Evolutionary conservation across 2,113 vertebrate species (phyloP).

Genomic region (Nibea albiflora): DNA sequence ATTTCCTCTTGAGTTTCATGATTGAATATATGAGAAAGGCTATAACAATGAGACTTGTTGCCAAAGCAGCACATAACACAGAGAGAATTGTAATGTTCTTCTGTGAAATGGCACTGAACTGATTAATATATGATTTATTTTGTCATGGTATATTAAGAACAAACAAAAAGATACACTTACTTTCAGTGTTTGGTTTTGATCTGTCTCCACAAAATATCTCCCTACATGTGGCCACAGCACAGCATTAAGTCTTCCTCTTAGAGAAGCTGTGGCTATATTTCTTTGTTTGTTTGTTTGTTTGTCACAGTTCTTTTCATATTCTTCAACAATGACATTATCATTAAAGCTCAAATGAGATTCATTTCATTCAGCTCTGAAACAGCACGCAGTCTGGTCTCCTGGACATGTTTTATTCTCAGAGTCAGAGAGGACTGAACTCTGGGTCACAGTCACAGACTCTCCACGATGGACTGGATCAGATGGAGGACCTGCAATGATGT

Average conservation of each 20-base stretch:
- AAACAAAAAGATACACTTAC: background rate
- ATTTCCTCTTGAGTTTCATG: background rate
- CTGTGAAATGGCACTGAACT: slow-evolving; percentile 1
- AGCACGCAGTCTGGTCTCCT: slow-evolving; percentile 3
- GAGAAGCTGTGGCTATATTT: too few relatives aligned
- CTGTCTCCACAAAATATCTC: slow-evolving; percentile 22
- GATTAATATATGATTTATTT: background rate
- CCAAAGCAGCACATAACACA: slow-evolving; percentile 38
- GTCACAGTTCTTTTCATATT: too few relatives aligned
- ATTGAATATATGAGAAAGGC: slow-evolving; percentile 28
- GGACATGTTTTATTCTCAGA: slow-evolving; percentile 22
- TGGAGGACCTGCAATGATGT: background rate
- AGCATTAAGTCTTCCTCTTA: slow-evolving; percentile 16
- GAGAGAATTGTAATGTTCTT: background rate
- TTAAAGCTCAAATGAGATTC: background rate
- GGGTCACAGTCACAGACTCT: slow-evolving; percentile 23
- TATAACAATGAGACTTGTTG: slow-evolving; percentile 22
- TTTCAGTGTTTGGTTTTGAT: background rate
- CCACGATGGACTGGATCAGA: slow-evolving; percentile 11
- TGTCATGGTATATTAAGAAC: too few relatives aligned
- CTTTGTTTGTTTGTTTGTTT: too few relatives aligned
- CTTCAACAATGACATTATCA: too few relatives aligned
- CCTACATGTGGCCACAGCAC: slow-evolving; percentile 34
- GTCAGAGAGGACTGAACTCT: slow-evolving; percentile 35
- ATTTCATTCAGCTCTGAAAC: slow-evolving; percentile 7